These are phyloP conservation scores for Choreutis nemorana DNA, from an alignment of 2,888 invertebrate genomes.

Conservation along the genomic window DNA sequence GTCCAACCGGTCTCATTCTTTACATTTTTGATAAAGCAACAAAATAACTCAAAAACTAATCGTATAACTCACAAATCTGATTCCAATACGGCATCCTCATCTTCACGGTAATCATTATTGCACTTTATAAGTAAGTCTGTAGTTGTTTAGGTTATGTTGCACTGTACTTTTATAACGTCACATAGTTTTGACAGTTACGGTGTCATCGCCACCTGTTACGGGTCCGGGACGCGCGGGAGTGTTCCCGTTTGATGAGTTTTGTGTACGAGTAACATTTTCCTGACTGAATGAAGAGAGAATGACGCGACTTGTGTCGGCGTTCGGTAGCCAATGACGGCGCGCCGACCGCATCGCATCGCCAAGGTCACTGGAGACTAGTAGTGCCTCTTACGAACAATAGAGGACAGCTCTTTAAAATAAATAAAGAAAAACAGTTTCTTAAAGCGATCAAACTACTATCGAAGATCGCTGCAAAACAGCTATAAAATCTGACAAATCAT, in stretches of 20 bases:
- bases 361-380: slow-evolving; percentile 52
- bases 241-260: slow-evolving; percentile 23
- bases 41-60: slow-evolving; percentile 21
- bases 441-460: too few relatives aligned
- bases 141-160: slow-evolving; percentile 43
- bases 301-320: slow-evolving; percentile 41
- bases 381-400: too few relatives aligned
- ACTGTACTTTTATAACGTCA: slow-evolving; percentile 33
- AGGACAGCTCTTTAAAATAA: too few relatives aligned
- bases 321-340: slow-evolving; percentile 54
- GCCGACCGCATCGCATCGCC: slow-evolving; percentile 39
- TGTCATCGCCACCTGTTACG: slow-evolving; percentile 34
- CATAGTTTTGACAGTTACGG: slow-evolving; percentile 55
- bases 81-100: slow-evolving; percentile 35
- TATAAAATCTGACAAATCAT: too few relatives aligned
- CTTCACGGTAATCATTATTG: slow-evolving; percentile 31
- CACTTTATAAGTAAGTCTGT: slow-evolving; percentile 27
- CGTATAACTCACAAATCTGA: slow-evolving; percentile 36
- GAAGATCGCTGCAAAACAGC: too few relatives aligned
- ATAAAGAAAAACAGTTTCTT: too few relatives aligned
- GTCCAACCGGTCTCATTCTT: slow-evolving; percentile 39
- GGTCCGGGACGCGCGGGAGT: slow-evolving; percentile 24
- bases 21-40: slow-evolving; percentile 49
- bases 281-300: slow-evolving; percentile 26
- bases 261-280: slow-evolving; percentile 43